Percentiles rank a stretch among this genome's conserved stretches.
phyloP scores from a whole-genome alignment of 2,113 vertebrate genomes.

The Carassius gibelio region DNA sequence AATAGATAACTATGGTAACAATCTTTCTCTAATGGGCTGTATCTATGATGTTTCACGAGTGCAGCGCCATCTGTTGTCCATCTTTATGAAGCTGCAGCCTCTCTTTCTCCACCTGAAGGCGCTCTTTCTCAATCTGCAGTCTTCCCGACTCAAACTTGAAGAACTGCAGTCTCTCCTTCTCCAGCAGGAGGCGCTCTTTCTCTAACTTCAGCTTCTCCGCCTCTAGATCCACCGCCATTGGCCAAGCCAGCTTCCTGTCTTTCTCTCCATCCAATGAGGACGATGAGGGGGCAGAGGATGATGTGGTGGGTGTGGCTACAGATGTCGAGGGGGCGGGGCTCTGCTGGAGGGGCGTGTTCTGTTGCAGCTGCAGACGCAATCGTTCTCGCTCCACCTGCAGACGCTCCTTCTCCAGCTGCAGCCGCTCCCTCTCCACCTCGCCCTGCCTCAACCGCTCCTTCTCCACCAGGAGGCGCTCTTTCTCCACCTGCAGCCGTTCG shows the following conservation, averaged over 20 bases:
- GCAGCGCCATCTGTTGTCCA: slow-evolving; percentile 70
- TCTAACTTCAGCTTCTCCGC: slow-evolving; percentile 88
- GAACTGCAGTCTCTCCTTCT: slow-evolving; percentile 91
- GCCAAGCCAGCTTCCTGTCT: slow-evolving; percentile 74
- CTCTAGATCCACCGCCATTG: slow-evolving; percentile 82
- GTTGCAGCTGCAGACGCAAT: slow-evolving; percentile 78
- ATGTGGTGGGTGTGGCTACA: slow-evolving; percentile 62
- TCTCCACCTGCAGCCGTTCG: slow-evolving; percentile 86
- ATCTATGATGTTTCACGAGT: slow-evolving; percentile 34
- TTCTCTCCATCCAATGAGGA: slow-evolving; percentile 72
- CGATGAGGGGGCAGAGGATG: slow-evolving; percentile 58
- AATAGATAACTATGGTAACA: not conserved
- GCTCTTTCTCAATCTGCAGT: slow-evolving; percentile 91
- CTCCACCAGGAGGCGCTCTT: slow-evolving; percentile 86
- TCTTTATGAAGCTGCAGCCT: slow-evolving; percentile 89
- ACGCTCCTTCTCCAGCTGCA: slow-evolving; percentile 87
- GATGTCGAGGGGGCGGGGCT: slow-evolving; percentile 66
- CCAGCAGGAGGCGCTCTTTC: slow-evolving; percentile 87
- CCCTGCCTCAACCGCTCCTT: slow-evolving; percentile 83
- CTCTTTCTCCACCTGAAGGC: slow-evolving; percentile 91
- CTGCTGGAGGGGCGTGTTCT: slow-evolving; percentile 65
- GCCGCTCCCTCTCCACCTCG: slow-evolving; percentile 84
- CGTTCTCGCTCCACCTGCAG: slow-evolving; percentile 88
- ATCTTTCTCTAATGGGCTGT: not conserved
- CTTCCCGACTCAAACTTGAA: slow-evolving; percentile 89